These are phyloP conservation scores for Brachypalpus laphriformis DNA, from an alignment of 2,888 invertebrate species.

Conservation along the genomic window DNA sequence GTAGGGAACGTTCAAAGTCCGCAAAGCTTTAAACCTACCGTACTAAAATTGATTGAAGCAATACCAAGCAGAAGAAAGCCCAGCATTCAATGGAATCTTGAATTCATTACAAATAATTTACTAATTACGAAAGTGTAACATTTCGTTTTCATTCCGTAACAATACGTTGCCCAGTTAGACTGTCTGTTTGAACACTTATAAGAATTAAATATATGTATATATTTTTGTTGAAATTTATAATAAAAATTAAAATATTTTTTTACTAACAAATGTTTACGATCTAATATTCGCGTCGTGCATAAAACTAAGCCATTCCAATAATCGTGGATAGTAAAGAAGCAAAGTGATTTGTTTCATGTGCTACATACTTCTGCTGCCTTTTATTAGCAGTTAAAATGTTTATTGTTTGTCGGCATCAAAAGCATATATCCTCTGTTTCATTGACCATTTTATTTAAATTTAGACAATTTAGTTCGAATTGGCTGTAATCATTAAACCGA, in stretches of 20 bases:
- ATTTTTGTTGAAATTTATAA: conserved; percentile 54
- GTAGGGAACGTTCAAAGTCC: conserved; percentile 55
- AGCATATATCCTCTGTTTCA: conserved; percentile 26
- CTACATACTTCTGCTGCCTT: background rate
- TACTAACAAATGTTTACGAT: conserved; percentile 29
- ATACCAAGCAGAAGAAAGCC: conserved; percentile 47
- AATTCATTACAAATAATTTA: conserved; percentile 4
- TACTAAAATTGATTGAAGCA: conserved; percentile 38
- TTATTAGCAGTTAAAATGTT: background rate
- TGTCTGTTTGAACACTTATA: conserved; percentile 25
- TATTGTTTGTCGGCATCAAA: conserved; percentile 24
- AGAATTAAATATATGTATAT: conserved; percentile 22
- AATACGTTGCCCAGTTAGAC: conserved; percentile 3
- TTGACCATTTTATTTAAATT: conserved; percentile 47
- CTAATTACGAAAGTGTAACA: conserved; percentile 23
- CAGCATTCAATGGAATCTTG: conserved; percentile 32
- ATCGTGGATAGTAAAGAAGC: conserved; percentile 22
- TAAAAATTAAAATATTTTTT: conserved; percentile 43
- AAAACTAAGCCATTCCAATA: background rate
- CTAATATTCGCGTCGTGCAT: background rate
- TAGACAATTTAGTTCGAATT: conserved; percentile 63
- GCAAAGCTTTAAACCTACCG: conserved; percentile 55
- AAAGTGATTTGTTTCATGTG: background rate
- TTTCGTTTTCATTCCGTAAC: conserved; percentile 51
- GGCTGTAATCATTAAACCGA: conserved; percentile 43